Evolutionary conservation across 2,113 vertebrate species (phyloP).

Genomic region (Cyprichromis sp.): DNA sequence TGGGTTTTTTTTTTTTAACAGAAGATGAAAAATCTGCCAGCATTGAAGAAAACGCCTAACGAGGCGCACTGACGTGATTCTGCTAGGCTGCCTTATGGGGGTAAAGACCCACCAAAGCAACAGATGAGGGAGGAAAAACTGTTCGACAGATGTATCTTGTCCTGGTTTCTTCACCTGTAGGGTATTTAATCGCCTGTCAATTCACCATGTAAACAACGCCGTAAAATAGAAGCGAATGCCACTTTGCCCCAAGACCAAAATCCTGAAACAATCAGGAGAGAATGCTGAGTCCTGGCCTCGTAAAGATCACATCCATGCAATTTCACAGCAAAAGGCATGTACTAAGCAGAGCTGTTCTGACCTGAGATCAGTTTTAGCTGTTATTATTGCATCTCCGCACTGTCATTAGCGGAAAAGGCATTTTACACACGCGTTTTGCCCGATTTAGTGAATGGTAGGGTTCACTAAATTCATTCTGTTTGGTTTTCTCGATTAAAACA

Average conservation of each 20-base stretch:
- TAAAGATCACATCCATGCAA: background rate
- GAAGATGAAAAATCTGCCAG: slow-evolving; percentile 12
- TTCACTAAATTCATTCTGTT: background rate
- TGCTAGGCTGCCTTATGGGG: background rate
- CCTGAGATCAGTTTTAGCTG: background rate
- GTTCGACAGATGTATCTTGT: slow-evolving; percentile 19
- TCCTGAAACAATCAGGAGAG: background rate
- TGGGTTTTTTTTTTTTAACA: background rate
- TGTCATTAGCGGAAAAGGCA: background rate
- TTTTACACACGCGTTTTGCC: background rate
- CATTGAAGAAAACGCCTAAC: background rate
- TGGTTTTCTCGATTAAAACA: background rate
- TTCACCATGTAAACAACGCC: background rate
- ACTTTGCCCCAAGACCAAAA: background rate
- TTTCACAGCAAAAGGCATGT: background rate
- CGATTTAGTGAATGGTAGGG: background rate
- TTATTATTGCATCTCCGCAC: background rate
- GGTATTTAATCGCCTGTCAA: background rate
- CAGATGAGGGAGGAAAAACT: background rate
- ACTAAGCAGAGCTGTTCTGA: background rate
- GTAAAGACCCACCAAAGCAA: background rate
- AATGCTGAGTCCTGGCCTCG: background rate
- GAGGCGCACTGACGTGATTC: background rate
- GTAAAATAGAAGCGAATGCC: background rate
- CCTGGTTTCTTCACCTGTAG: background rate